Base-by-base conservation (phyloP, 2,888 invertebrate genomes). In the Bursaphelenchus okinawaensis region DNA sequence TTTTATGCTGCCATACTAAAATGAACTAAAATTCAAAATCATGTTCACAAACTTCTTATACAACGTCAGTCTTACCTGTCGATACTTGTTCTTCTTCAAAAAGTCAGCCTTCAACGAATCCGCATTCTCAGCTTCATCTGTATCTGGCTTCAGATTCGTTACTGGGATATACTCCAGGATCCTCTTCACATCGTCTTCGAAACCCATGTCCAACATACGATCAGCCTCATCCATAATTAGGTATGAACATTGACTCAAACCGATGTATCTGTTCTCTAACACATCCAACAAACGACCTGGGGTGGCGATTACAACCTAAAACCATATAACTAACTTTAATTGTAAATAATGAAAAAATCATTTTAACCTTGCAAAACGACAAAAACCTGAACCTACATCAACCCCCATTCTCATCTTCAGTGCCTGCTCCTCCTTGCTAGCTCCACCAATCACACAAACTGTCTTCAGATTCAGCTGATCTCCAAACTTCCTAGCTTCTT, bases 181-280 rank as follows among this genome's bases (percentile, higher is more conserved):
- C 84, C 92, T 93, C 82, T 96, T 94, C 0, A 99, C 96, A 69
- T 86, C 86, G 52, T 94, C 92, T 84, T 99, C 98, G 83, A 99
- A 99, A 83, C 96, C 96, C 92, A 99, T 95, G 87, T 99, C 96
- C 84, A 99, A 94, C 98, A 99, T 99, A 82, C 95, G 89, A 87
- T 99, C 98, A 29, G 98, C 98, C 75, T 87, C 87, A 75, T 87
- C 87, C 75, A 87, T 83, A 65, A 87, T 95, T 67, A 98, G 93
- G 83, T 99, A 99, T 0, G 98, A 96, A 84, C 98, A 99, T 82
- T 96, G 92, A 84, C 90, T 92, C 19, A 99, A 86, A 8, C 96
- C 95, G 72, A 99, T 86, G 84, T 98, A 99, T 67, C 95, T 88
- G 85, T 98, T 99, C 85, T 98, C 96, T 68, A 99, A 85, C 0